Evolutionary conservation across 2,888 invertebrate species (phyloP).

Genomic region (Epirrhoe tristata): DNA sequence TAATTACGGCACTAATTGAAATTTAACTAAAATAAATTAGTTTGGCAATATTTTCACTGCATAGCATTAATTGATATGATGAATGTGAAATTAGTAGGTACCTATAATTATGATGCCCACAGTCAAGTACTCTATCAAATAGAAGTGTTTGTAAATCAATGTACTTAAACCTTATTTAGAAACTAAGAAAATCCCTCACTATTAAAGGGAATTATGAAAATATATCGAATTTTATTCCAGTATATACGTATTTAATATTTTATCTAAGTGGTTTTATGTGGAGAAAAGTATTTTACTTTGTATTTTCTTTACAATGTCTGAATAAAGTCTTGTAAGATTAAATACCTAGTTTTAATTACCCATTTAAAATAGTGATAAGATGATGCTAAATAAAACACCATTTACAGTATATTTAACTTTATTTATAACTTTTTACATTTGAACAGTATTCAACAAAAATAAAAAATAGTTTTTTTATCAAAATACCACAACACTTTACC

Average conservation of each 20-base stretch:
- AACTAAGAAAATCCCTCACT: slow-evolving; percentile 55
- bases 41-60: not conserved
- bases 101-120: slow-evolving; percentile 45
- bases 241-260: slow-evolving; percentile 74
- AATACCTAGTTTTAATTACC: slow-evolving; percentile 55
- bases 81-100: not conserved
- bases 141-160: slow-evolving; percentile 46
- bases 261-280: slow-evolving; percentile 77
- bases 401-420: slow-evolving; percentile 45
- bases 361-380: not conserved
- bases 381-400: slow-evolving; percentile 58
- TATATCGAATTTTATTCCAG: slow-evolving; percentile 78
- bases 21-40: not conserved
- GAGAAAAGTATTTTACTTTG: slow-evolving; percentile 72
- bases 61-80: not conserved
- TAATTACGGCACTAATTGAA: not conserved
- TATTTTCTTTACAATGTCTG: slow-evolving; percentile 82
- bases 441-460: slow-evolving; percentile 46
- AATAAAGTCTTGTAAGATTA: slow-evolving; percentile 78
- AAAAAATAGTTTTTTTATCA: slow-evolving; percentile 31
- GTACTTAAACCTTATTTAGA: slow-evolving; percentile 49
- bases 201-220: slow-evolving; percentile 64
- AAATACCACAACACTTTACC: slow-evolving; percentile 57
- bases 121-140: slow-evolving; percentile 39
- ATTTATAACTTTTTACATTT: slow-evolving; percentile 58